A percentile compares a stretch with the other conserved stretches of the same genome.
Conservation (phyloP, 2,888 invertebrate species). For the Sarcophaga caerulescens region DNA sequence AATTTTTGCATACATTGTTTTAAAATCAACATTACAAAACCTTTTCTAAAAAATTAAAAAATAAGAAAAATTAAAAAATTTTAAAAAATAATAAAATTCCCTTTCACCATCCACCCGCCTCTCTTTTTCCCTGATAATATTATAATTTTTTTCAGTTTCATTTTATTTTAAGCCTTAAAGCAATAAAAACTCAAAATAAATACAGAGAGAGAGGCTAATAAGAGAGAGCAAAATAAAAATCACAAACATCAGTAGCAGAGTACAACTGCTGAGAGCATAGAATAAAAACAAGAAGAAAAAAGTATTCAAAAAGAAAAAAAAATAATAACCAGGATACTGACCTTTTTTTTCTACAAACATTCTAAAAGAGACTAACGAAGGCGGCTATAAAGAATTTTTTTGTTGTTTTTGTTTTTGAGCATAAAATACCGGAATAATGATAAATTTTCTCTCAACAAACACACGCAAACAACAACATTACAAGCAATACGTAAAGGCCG, state of each 20-base stretch:
- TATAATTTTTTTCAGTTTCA: background rate
- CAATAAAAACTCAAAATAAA: constrained; percentile 14
- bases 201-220: background rate
- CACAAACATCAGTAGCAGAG: constrained; percentile 4
- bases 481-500: no score
- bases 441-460: constrained; percentile 37
- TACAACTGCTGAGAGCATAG: background rate
- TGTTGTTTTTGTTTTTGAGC: constrained; percentile 7
- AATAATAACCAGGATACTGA: constrained; percentile 69
- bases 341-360: constrained; percentile 64
- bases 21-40: no score
- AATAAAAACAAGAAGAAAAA: constrained; percentile 21
- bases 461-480: background rate
- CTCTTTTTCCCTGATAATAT: background rate
- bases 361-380: constrained; percentile 31
- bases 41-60: no score
- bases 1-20: no score
- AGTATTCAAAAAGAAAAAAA: constrained; percentile 27
- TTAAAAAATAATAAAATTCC: background rate
- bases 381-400: constrained; percentile 23
- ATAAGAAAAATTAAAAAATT: no score
- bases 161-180: constrained; percentile 11
- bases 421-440: constrained; percentile 66
- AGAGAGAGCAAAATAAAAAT: background rate
- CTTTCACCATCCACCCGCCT: background rate